Evolutionary conservation across 2,888 invertebrate genomes (phyloP), one percentile per base, ranked within the genome.

Genomic region (Minunthozetes semirufus): DNA sequence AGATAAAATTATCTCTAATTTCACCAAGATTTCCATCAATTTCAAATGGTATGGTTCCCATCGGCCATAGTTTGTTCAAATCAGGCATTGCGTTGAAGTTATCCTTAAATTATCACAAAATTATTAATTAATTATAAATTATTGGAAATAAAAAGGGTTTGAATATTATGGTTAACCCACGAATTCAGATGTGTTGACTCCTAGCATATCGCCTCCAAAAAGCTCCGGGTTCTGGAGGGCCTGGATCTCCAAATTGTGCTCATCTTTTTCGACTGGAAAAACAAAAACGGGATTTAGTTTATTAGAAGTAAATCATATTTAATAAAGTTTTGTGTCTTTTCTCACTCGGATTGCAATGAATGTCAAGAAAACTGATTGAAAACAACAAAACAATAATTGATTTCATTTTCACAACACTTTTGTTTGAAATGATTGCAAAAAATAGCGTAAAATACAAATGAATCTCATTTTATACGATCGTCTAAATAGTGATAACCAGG

Each of bases 31-130:
- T 22, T 9, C 17, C 9, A 66, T 77, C 77, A 4, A 77, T 71
- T 38, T 66, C 72, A 50, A 75, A 78, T 13, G 78, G 78, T 63
- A 78, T 78, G 1, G 33, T 22, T 25, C 77, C 78, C 19, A 72
- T 66, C 4, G 77, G 74, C 78, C 78, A 78, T 50, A 50, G 50
- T 72, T 56, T 48, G 29, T 53, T 27, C 19, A 72, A 66, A 13
- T 72, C 50, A 0, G 77, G 73, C 27, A 77, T 15, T 27, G 76
- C 77, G 19, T 59, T 73, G 42, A 19, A 68, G 72, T 75, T 76
- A 5, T 33, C 33, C 33, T 33, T 33, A 33, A 17, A 73, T 33
- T 9, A 15, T 27, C 22, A 68, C 19, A 38, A 5, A 17, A 6
- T n/a, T n/a, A 33, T 70, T 29, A 17, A 11, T 29, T 63, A 9